Evolutionary conservation across 2,113 vertebrate genomes (phyloP).

Genomic region (Edolisoma coerulescens): DNA sequence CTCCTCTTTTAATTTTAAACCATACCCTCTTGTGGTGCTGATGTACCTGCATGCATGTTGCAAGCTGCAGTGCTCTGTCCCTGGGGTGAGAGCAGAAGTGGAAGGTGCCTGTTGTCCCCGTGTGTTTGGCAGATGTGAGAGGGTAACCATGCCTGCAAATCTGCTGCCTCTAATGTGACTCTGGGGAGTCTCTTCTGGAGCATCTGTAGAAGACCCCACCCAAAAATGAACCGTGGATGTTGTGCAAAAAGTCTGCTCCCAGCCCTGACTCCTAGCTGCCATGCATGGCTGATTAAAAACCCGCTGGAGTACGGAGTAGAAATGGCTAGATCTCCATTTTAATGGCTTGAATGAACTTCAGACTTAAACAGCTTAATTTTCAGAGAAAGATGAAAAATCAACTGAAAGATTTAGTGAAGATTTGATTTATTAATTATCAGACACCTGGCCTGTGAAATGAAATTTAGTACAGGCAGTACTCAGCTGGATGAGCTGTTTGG

Average conservation of each 20-base stretch:
- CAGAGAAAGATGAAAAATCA: background rate
- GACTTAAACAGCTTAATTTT: background rate
- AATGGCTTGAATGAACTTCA: background rate
- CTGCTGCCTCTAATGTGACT: background rate
- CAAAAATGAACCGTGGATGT: background rate
- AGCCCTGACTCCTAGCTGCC: background rate
- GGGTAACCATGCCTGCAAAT: background rate
- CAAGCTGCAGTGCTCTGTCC: background rate
- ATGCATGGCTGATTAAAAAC: background rate
- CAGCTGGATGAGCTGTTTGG: background rate
- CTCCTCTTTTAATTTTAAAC: background rate
- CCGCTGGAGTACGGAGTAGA: background rate
- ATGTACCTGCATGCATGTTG: background rate
- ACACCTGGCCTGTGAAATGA: background rate
- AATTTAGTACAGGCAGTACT: background rate
- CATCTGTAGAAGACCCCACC: background rate
- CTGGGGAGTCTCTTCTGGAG: background rate
- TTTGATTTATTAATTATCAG: slow-evolving; percentile 10
- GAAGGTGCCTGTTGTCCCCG: rapidly evolving
- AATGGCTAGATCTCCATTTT: background rate
- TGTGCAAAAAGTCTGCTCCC: background rate
- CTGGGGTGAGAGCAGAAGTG: background rate
- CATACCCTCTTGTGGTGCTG: background rate
- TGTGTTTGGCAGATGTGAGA: background rate
- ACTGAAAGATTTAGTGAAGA: background rate